phyloP scores from a whole-genome alignment of 1,140 invertebrate genomes.

The Drosophila lacertosa region DNA sequence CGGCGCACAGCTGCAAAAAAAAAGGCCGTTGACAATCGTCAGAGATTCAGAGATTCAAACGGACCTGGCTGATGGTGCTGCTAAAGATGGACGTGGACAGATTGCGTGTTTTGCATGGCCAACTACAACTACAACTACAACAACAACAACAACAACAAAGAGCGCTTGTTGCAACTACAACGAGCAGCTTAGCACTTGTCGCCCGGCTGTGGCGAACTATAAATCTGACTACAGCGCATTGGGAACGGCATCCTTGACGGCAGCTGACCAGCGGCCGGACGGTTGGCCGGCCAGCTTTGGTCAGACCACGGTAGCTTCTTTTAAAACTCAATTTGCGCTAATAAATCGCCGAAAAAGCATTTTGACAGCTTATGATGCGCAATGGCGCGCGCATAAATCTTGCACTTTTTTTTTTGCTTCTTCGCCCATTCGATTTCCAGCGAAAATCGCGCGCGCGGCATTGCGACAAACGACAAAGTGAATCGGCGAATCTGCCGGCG shows the following conservation, averaged over 20 bases:
- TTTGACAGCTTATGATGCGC: constrained; percentile 81
- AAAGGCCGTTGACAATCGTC: constrained; percentile 38
- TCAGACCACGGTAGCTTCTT: constrained; percentile 55
- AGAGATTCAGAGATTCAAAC: constrained; percentile 16
- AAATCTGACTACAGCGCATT: constrained; percentile 41
- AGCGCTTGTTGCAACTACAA: constrained; percentile 17
- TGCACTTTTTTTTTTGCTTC: constrained; percentile 42
- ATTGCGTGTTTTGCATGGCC: constrained; percentile 71
- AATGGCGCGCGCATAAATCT: constrained; percentile 80
- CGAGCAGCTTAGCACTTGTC: constrained; percentile 45
- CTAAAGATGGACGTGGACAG: constrained; percentile 67
- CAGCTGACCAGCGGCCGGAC: constrained; percentile 26
- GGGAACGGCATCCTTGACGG: background rate
- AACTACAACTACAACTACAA: constrained; percentile 31
- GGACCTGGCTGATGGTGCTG: constrained; percentile 46
- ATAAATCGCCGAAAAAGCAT: constrained; percentile 81
- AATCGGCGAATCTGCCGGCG: constrained; percentile 24
- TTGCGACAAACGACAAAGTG: constrained; percentile 53
- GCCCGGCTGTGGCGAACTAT: constrained; percentile 43
- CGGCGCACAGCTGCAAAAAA: constrained; percentile 58
- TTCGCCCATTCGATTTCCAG: constrained; percentile 56
- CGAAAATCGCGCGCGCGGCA: constrained; percentile 63
- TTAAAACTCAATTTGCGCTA: constrained; percentile 82
- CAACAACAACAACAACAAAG: constrained; percentile 10
- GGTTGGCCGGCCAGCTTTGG: constrained; percentile 16